Conservation (phyloP, 2,888 invertebrate genomes). For the Polietes domitor region DNA sequence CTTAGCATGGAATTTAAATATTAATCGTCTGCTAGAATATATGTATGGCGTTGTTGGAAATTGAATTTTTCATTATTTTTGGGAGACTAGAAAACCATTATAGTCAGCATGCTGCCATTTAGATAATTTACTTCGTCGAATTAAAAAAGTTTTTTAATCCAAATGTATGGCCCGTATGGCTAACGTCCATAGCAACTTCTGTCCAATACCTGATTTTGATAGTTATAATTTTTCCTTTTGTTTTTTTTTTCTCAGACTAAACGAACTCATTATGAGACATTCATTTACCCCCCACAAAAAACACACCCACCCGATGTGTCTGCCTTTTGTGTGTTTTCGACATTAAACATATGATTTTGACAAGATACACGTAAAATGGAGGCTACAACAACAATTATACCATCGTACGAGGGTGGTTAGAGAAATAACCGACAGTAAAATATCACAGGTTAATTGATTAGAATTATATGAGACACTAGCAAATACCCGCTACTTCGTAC, state of each 20-base stretch:
- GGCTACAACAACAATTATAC: background rate
- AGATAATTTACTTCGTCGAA: no score
- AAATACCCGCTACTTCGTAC: no score
- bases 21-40: no score
- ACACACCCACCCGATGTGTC: background rate
- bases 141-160: no score
- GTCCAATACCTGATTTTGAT: background rate
- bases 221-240: background rate
- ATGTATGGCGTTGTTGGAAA: no score
- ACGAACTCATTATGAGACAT: background rate
- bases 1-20: no score
- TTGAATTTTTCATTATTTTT: background rate
- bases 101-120: background rate
- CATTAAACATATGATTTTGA: constrained; percentile 7
- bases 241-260: background rate
- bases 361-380: background rate
- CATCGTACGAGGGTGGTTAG: background rate
- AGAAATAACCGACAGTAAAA: background rate
- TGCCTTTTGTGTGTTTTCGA: background rate
- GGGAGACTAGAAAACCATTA: background rate
- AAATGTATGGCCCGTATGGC: background rate
- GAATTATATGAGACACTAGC: no score
- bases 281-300: no score
- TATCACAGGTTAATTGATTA: no score
- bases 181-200: background rate